A percentile compares a stretch with the other conserved stretches of the same genome.
phyloP scores from a whole-genome alignment of 2,888 invertebrate genomes.

The Heteromyza rotundicornis region DNA sequence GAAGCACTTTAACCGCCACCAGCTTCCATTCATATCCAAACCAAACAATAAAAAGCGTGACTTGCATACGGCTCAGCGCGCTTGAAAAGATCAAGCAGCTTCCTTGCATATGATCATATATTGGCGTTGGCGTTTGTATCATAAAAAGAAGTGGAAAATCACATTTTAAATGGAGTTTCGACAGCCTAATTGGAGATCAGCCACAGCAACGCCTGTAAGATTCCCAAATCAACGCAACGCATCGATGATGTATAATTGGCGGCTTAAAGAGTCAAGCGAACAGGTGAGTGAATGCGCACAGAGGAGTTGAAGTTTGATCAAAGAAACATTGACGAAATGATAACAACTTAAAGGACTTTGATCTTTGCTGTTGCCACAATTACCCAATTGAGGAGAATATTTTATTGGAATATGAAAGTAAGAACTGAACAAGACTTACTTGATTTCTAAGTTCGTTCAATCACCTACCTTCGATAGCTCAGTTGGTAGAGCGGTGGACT shows the following conservation, averaged over 20 bases:
- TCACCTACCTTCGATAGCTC: conserved; percentile 56
- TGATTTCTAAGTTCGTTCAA: conserved; percentile 30
- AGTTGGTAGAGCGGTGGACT: conserved; percentile 61
- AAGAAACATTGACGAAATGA: neutral
- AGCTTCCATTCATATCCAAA: neutral
- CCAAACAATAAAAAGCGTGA: neutral
- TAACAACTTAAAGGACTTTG: neutral
- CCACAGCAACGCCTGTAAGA: conserved; percentile 10
- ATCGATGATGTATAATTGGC: neutral
- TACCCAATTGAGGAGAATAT: conserved; percentile 28
- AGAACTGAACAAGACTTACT: conserved; percentile 7
- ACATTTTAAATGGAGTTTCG: conserved; percentile 48
- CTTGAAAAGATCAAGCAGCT: neutral
- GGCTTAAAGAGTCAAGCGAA: neutral
- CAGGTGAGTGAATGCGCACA: neutral
- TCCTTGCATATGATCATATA: neutral
- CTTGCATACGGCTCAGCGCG: neutral
- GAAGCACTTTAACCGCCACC: neutral
- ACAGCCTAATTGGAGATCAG: conserved; percentile 55
- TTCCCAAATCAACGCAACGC: neutral
- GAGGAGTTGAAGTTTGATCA: neutral
- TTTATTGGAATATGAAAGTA: conserved; percentile 26
- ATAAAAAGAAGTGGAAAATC: neutral
- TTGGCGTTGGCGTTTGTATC: neutral
- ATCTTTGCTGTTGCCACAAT: too few relatives aligned